A percentile compares a stretch with the other conserved stretches of the same genome.
Conservation (phyloP, 53 echinoderm and acorn worm genomes). For the Holothuria scabra region DNA sequence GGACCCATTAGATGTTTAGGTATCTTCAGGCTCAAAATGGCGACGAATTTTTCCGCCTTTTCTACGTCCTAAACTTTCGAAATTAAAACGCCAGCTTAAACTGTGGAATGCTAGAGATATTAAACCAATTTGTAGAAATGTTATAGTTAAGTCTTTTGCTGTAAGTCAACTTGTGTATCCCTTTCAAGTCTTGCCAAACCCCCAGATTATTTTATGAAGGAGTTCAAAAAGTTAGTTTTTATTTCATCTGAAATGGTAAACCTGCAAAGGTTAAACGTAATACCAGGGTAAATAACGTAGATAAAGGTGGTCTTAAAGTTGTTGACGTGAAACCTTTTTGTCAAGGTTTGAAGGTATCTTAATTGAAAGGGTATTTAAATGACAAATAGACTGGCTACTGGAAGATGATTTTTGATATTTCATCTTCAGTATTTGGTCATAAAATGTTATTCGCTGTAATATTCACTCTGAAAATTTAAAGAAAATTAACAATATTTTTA, state of each 20-base stretch:
- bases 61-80: constrained; percentile 11
- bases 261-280: neutral
- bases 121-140: constrained; percentile 11
- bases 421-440: neutral
- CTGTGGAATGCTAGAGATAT: neutral
- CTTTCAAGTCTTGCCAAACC: constrained; percentile 27
- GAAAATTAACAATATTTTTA: neutral
- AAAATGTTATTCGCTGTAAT: neutral
- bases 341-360: neutral
- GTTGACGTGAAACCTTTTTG: neutral
- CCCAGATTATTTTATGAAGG: neutral
- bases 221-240: neutral
- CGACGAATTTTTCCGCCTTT: neutral
- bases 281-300: neutral
- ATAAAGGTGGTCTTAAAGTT: neutral
- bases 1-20: neutral
- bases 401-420: neutral
- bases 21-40: no score
- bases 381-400: neutral
- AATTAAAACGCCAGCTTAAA: neutral
- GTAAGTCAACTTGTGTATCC: neutral
- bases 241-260: constrained; percentile 18
- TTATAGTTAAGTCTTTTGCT: neutral
- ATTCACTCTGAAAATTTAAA: neutral
- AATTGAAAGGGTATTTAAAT: neutral